These are phyloP conservation scores for Cinclus cinclus DNA, from an alignment of 2,113 vertebrate genomes.

Conservation along the genomic window DNA sequence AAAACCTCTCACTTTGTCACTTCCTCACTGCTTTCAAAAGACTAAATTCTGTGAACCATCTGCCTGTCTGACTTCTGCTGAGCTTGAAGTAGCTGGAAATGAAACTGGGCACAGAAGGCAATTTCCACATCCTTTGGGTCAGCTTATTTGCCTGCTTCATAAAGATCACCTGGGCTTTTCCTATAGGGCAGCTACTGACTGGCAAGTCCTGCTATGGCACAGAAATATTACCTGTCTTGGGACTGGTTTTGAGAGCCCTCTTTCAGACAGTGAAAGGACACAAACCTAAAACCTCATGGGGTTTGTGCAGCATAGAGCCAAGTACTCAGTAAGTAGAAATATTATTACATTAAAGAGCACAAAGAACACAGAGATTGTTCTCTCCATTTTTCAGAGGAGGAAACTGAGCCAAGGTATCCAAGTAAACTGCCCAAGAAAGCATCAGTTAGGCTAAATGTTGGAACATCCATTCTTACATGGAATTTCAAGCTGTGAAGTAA, in stretches of 20 bases:
- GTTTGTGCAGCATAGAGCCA: neutral
- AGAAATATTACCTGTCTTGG: neutral
- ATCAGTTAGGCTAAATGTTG: neutral
- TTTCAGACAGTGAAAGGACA: neutral
- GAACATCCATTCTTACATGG: neutral
- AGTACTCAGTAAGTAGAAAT: neutral
- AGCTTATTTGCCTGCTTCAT: neutral
- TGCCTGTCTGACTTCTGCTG: neutral
- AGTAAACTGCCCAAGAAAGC: neutral
- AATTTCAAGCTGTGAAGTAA: conserved; percentile 13
- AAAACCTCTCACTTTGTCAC: neutral
- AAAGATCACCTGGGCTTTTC: neutral
- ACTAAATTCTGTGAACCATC: neutral
- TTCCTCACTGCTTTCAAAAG: neutral
- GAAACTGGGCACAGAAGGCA: neutral
- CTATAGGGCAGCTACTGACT: neutral
- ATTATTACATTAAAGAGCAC: neutral
- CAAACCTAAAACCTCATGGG: neutral
- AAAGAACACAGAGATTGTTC: neutral
- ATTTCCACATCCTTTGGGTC: neutral
- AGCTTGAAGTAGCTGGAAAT: neutral
- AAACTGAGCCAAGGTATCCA: neutral
- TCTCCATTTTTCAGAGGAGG: neutral
- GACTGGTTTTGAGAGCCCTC: neutral
- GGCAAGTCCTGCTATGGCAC: neutral